Evolutionary conservation across 2,797 vertebrate genomes (phyloP), one percentile per base, ranked within the genome.

Genomic region (Chrysocyon brachyurus): DNA sequence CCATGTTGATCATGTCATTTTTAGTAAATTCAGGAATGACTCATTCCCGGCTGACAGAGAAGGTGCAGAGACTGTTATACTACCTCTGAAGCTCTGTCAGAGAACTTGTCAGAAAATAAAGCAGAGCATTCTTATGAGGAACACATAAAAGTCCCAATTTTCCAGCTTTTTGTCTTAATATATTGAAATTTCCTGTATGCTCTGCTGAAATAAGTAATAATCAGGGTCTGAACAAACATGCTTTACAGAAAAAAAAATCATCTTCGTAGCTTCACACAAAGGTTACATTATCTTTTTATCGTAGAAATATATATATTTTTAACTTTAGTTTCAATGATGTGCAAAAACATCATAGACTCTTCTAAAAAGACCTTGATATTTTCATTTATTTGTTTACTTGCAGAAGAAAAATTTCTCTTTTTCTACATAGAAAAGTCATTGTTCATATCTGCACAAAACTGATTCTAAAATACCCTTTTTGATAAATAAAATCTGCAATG

Each of bases 81-180:
- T 98, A 95, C 94, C 95, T 97, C 46, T 77, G 92, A 78, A 91
- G 81, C n/a, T 94, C 97, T 97, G 97, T 96, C 98, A 96, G 93
- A 96, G 97, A 96, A 97, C 95, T 86, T 91, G 54, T 88, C 97
- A 98, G 86, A 56, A 98, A 97, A 95, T 56, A 94, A 97, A 98
- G 97, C 36, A 97, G 15, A 94, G 64, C 46, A 54, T 73, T 57
- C 92, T 95, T 96, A 96, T 66, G 56, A 77, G 88, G 82, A 8
- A 97, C 95, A 98, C 95, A 96, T 92, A 97, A 97, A 81, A 57
- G 26, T 31, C 31, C 33, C 93, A 92, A 91, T 66, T 72, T 93
- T 91, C 75, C 66, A 91, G 11, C 24, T 92, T 94, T 95, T 93
- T 68, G 36, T 68, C 49, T 97, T 56, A 94, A 82, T 1, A 0